Conservation (phyloP, 2,113 vertebrate species). For the Phylloscopus whistleri region DNA sequence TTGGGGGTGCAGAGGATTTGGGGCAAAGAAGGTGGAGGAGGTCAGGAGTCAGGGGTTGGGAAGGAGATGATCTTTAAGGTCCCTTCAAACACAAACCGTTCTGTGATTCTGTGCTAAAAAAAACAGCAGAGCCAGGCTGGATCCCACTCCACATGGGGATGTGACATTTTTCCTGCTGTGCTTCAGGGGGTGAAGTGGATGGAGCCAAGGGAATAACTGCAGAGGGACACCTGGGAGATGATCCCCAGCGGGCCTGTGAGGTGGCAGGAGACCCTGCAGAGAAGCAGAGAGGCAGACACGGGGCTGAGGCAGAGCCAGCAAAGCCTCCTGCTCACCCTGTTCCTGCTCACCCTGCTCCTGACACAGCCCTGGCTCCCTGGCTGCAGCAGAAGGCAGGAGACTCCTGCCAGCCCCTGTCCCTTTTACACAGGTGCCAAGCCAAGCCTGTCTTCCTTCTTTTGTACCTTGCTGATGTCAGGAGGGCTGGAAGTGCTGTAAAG, state of each 20-base stretch:
- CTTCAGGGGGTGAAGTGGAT: background rate
- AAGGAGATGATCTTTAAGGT: background rate
- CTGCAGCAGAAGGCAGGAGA: background rate
- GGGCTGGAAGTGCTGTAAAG: conserved; percentile 40
- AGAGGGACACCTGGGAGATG: background rate
- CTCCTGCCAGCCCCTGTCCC: background rate
- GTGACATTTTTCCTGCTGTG: background rate
- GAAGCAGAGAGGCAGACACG: accelerated
- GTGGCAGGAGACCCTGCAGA: background rate
- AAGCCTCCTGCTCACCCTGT: background rate
- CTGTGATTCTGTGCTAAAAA: background rate
- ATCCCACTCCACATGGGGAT: accelerated
- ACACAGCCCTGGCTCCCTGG: background rate
- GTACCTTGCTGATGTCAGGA: background rate
- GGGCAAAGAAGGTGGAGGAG: background rate
- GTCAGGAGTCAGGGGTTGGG: background rate
- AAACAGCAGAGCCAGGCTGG: background rate
- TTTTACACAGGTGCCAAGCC: background rate
- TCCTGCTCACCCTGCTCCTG: background rate
- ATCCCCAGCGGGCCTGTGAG: background rate
- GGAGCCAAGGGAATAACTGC: background rate
- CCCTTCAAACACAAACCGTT: background rate
- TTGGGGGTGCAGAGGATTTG: background rate
- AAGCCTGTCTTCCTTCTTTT: background rate
- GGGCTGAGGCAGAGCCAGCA: background rate